Percentiles rank a stretch among this genome's conserved stretches.
These are phyloP conservation scores for Zaprionus capensis DNA, from an alignment of 1,140 invertebrate genomes.

Conservation along the genomic window DNA sequence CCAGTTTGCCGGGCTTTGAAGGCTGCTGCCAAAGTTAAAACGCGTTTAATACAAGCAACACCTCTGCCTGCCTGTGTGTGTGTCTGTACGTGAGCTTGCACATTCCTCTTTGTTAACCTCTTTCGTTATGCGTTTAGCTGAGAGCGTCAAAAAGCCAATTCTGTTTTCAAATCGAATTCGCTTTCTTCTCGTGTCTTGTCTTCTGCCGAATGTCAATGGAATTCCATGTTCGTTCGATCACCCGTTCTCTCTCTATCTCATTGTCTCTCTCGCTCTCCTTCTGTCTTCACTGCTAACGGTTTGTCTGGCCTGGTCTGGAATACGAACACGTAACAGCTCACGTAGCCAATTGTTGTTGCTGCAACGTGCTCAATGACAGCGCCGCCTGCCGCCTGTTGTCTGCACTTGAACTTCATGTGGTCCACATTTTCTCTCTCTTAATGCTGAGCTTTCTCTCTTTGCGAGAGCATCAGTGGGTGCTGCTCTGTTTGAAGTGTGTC, in stretches of 20 bases:
- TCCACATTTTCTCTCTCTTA: conserved; percentile 2
- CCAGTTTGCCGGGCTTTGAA: conserved; percentile 54
- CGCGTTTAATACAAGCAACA: conserved; percentile 66
- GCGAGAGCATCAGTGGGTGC: not conserved
- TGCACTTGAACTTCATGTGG: conserved; percentile 46
- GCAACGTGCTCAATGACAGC: conserved; percentile 15
- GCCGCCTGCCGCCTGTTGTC: conserved; percentile 11
- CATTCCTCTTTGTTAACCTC: conserved; percentile 76
- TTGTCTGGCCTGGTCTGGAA: conserved; percentile 7
- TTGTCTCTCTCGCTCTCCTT: not conserved
- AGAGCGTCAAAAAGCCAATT: conserved; percentile 47
- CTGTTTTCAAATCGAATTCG: conserved; percentile 79
- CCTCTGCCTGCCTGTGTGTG: not conserved
- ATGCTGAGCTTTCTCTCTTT: not conserved
- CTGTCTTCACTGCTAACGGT: conserved; percentile 17
- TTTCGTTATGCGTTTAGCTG: conserved; percentile 69
- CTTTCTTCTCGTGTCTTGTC: conserved; percentile 67
- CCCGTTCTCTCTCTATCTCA: not conserved
- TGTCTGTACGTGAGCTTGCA: conserved; percentile 60
- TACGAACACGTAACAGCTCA: conserved; percentile 45
- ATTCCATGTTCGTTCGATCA: conserved; percentile 43
- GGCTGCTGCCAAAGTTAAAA: conserved; percentile 58
- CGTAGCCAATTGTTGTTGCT: conserved; percentile 31
- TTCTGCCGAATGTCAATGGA: conserved; percentile 53
- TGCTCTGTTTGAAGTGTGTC: not conserved